Conservation (phyloP, 2,113 vertebrate genomes). For the Mellivora capensis region DNA sequence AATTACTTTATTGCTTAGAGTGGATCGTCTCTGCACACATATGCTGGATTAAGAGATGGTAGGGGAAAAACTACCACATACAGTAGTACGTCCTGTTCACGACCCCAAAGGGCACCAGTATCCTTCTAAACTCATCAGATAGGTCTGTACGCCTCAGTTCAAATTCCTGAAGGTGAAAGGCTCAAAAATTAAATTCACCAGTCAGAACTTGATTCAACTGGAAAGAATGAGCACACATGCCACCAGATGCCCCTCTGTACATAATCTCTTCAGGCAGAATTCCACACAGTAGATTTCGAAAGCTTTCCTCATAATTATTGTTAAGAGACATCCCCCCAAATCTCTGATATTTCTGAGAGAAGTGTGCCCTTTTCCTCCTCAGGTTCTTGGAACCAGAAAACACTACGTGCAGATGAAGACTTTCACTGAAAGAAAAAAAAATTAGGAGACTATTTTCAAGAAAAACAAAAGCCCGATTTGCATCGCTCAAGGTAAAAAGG, state of each 20-base stretch:
- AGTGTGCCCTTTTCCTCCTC: not conserved
- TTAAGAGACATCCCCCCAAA: not conserved
- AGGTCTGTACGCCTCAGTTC: not conserved
- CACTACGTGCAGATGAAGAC: not conserved
- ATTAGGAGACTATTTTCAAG: not conserved
- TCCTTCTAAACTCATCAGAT: not conserved
- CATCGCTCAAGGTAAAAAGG: not conserved
- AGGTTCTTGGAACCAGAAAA: not conserved
- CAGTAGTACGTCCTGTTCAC: not conserved
- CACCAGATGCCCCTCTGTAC: not conserved
- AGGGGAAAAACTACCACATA: not conserved
- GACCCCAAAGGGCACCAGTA: not conserved
- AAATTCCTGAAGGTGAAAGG: not conserved
- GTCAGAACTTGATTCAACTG: constrained; percentile 35
- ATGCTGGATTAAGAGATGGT: not conserved
- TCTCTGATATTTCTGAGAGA: not conserved
- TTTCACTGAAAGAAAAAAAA: not conserved
- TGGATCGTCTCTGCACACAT: not conserved
- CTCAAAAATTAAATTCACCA: not conserved
- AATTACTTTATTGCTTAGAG: not conserved
- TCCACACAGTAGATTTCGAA: not conserved
- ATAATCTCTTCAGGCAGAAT: constrained; percentile 22
- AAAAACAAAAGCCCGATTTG: not conserved
- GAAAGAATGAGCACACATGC: constrained; percentile 60
- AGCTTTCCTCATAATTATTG: not conserved